Percentiles rank a stretch among this genome's conserved stretches.
These are phyloP conservation scores for Manduca sexta DNA, from an alignment of 1,140 invertebrate genomes.

Conservation along the genomic window DNA sequence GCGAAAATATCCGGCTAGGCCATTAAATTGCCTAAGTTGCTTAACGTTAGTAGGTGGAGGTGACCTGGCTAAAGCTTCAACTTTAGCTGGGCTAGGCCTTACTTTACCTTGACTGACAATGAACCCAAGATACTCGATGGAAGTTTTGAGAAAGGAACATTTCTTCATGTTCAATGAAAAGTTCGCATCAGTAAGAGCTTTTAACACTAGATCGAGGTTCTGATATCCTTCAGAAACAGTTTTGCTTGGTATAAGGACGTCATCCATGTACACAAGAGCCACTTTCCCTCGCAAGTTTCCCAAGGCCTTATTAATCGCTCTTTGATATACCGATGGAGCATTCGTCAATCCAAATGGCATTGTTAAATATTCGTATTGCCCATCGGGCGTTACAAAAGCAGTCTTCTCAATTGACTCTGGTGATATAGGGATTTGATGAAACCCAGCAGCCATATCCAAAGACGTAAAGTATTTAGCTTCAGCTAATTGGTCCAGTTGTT, in stretches of 20 bases:
- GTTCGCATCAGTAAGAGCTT: slow-evolving; percentile 20
- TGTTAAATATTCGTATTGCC: slow-evolving; percentile 16
- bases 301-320: slow-evolving; percentile 27
- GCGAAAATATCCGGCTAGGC: slow-evolving; percentile 58
- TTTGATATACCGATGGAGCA: slow-evolving; percentile 15
- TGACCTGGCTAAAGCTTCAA: slow-evolving; percentile 26
- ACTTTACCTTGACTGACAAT: slow-evolving; percentile 26
- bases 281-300: neutral
- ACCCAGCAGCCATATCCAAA: slow-evolving; percentile 16
- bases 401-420: slow-evolving; percentile 9
- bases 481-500: slow-evolving; percentile 18
- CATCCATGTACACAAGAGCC: slow-evolving; percentile 12
- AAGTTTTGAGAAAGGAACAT: slow-evolving; percentile 25
- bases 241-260: slow-evolving; percentile 4
- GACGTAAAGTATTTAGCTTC: slow-evolving; percentile 5
- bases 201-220: slow-evolving; percentile 22
- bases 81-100: slow-evolving; percentile 25
- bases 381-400: slow-evolving; percentile 53
- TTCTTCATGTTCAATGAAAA: slow-evolving; percentile 33
- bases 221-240: slow-evolving; percentile 13
- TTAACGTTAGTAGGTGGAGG: slow-evolving; percentile 28
- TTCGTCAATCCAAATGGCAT: slow-evolving; percentile 28
- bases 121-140: slow-evolving; percentile 32
- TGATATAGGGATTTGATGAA: too few species aligned
- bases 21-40: slow-evolving; percentile 54